phyloP scores from a whole-genome alignment of 2,888 invertebrate genomes.

The Arctia plantaginis region DNA sequence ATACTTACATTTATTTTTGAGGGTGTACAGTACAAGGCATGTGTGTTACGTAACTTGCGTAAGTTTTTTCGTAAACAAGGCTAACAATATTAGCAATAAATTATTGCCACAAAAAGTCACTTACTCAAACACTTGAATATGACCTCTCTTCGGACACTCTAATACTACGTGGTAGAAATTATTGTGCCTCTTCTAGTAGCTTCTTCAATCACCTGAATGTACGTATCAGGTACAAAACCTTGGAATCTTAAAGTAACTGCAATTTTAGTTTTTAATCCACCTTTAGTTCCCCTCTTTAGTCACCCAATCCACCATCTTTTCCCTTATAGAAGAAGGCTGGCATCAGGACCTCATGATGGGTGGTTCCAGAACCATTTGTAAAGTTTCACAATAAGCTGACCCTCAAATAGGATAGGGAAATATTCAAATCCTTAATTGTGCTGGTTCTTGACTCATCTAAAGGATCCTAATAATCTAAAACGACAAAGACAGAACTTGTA shows the following conservation, averaged over 20 bases:
- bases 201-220: neutral
- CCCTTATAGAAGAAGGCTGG: no score
- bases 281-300: no score
- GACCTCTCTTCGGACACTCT: neutral
- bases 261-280: no score
- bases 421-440: no score
- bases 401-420: neutral
- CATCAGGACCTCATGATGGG: no score
- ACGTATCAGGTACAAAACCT: neutral
- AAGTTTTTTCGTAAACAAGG: constrained; percentile 15
- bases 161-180: neutral
- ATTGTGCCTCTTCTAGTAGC: neutral
- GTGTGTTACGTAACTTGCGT: neutral
- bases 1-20: neutral
- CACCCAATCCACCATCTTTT: neutral
- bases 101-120: constrained; percentile 1
- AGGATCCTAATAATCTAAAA: neutral
- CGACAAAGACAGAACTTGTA: neutral
- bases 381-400: neutral
- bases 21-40: neutral
- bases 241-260: neutral
- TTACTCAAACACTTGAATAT: neutral
- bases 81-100: neutral
- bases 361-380: no score
- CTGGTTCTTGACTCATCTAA: no score